Evolutionary conservation across 2,113 vertebrate species (phyloP), one percentile per base, ranked within the genome.

Genomic region (Saccopteryx bilineata): DNA sequence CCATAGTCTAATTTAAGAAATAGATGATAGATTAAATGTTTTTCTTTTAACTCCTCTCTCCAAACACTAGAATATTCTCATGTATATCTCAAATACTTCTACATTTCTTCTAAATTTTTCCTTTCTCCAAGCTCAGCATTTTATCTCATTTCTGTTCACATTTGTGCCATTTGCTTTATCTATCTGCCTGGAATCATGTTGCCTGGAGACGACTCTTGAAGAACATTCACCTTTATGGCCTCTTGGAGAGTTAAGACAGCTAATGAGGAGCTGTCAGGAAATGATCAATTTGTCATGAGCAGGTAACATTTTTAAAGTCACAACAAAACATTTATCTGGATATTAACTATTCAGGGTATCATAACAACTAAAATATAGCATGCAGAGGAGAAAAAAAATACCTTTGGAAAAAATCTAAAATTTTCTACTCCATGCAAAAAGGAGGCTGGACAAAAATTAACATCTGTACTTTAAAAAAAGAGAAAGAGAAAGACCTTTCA

Each of bases 161-260:
- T 97, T 93, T 76, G 50, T 83, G 39, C 82, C 58, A 91, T 91
- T 50, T 33, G 50, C 54, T 72, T 33, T 68, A 76, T 81, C 68
- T 85, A 63, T 87, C 68, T 90, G 19, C 48, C 33, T 85, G 76
- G 39, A 96, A 85, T 33, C 17, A 56, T 13, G 88, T 97, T 97
- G 96, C 96, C 81, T 95, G 46, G 96, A 96, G 88, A 97, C 94
- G 24, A 52, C 2, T 95, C 48, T 48, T 56, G 60, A 90, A 75
- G 68, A 89, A 68, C 56, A 90, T 72, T 56, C 12, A 80, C 58
- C 60, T 63, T 63, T 18, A 9, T 33, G 76, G 74, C 31, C 90
- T 96, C 82, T 74, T 78, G 52, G 33, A 96, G 76, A 93, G 58
- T 94, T 82, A 90, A 78, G 63, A 50, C 17, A 23, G 84, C 60